Conservation (phyloP, 2,797 vertebrate species). For the Pseudochaenichthys georgianus region DNA sequence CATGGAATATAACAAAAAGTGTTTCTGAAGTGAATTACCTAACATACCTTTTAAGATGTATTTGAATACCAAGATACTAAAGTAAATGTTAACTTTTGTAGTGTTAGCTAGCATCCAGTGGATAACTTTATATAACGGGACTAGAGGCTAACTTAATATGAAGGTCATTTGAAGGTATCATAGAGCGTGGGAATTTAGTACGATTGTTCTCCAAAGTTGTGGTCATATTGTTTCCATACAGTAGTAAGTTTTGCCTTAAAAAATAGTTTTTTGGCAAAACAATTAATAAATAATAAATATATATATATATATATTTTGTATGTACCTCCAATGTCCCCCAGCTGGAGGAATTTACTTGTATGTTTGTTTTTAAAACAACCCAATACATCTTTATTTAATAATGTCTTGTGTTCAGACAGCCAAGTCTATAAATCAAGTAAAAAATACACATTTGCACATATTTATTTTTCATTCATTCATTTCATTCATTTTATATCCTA, state of each 20-base stretch:
- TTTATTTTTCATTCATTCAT: too few relatives aligned
- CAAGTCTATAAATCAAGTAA: constrained; percentile 61
- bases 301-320: not conserved
- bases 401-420: constrained; percentile 49
- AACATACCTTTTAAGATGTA: not conserved
- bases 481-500: too few relatives aligned
- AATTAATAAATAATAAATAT: not conserved
- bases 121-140: constrained; percentile 19
- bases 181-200: not conserved
- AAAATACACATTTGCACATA: too few relatives aligned
- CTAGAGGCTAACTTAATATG: constrained; percentile 5
- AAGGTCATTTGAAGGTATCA: constrained; percentile 20
- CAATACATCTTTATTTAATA: constrained; percentile 78
- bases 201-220: constrained; percentile 28
- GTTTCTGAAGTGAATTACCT: too few relatives aligned
- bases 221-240: constrained; percentile 1
- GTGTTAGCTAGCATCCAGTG: constrained; percentile 27
- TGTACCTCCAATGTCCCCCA: constrained; percentile 19
- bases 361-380: constrained; percentile 58
- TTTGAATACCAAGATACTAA: not conserved
- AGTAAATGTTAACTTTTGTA: not conserved
- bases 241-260: constrained; percentile 1
- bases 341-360: constrained; percentile 34
- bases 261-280: not conserved
- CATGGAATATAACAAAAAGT: too few relatives aligned